Evolutionary conservation across 2,888 invertebrate species (phyloP).

Genomic region (Hydroisotoma schaefferi): DNA sequence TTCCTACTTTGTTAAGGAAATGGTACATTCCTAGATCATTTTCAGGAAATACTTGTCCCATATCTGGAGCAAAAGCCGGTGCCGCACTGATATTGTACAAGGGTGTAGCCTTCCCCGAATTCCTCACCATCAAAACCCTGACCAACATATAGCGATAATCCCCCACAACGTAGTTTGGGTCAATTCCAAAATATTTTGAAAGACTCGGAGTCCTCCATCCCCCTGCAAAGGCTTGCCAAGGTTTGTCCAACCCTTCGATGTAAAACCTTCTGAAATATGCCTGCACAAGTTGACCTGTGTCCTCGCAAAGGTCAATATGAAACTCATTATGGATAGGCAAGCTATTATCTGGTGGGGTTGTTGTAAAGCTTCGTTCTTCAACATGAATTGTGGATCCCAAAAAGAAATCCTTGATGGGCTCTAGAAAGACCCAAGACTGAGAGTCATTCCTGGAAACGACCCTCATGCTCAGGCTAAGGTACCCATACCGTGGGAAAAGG

Average conservation of each 20-base stretch:
- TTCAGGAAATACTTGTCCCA: conserved; percentile 17
- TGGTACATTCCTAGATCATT: conserved; percentile 27
- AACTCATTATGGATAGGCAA: conserved; percentile 61
- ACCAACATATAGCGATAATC: conserved; percentile 74
- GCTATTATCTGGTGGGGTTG: conserved; percentile 11
- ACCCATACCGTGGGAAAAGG: conserved; percentile 67
- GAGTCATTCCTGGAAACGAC: conserved; percentile 60
- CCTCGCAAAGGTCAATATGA: conserved; percentile 90
- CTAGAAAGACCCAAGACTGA: conserved; percentile 69
- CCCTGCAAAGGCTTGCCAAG: conserved; percentile 76
- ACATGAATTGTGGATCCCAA: conserved; percentile 36
- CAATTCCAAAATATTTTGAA: conserved; percentile 63
- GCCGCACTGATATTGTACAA: conserved; percentile 56
- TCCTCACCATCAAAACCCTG: conserved; percentile 55
- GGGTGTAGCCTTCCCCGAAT: conserved; percentile 65
- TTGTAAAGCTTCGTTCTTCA: conserved; percentile 19
- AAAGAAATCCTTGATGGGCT: conserved; percentile 67
- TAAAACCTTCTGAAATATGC: conserved; percentile 83
- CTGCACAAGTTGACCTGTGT: conserved; percentile 73
- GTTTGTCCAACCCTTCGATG: conserved; percentile 74
- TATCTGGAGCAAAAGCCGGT: not conserved
- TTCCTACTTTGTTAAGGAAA: conserved; percentile 36
- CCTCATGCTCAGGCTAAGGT: conserved; percentile 63
- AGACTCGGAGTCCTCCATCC: conserved; percentile 78
- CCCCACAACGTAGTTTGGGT: conserved; percentile 66